Evolutionary conservation across 1,140 invertebrate species (phyloP).

Genomic region (Danaus plexippus): DNA sequence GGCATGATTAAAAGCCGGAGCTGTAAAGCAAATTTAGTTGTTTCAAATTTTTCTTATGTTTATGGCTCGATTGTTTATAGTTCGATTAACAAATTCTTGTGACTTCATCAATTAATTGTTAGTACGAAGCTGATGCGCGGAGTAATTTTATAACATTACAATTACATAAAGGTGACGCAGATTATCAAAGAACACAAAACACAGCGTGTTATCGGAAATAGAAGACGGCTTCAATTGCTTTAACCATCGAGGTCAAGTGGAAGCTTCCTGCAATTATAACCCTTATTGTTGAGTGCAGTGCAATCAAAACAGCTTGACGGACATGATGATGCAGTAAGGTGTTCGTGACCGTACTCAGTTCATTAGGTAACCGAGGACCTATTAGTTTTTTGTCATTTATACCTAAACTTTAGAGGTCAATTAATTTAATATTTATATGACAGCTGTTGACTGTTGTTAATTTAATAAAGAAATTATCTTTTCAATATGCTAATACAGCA

Average conservation of each 20-base stretch:
- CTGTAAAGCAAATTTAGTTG: too few relatives aligned
- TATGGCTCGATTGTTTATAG: too few relatives aligned
- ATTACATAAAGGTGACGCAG: conserved; percentile 7
- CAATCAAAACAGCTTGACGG: not conserved
- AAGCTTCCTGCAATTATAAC: not conserved
- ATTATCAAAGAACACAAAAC: conserved; percentile 8
- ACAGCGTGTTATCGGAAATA: conserved; percentile 8
- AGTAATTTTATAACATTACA: conserved; percentile 1
- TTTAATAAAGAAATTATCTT: too few relatives aligned
- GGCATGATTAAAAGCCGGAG: too few relatives aligned
- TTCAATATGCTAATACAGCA: too few relatives aligned
- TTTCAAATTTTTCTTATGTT: too few relatives aligned
- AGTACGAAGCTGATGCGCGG: not conserved
- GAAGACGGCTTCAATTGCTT: conserved; percentile 1
- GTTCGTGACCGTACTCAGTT: conserved; percentile 14
- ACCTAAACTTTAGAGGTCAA: conserved; percentile 13
- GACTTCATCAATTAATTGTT: not conserved
- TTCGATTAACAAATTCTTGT: too few relatives aligned
- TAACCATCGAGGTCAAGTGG: too few relatives aligned
- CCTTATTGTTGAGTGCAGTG: not conserved
- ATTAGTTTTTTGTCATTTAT: conserved; percentile 13
- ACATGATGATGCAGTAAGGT: conserved; percentile 7
- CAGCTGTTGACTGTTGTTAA: too few relatives aligned
- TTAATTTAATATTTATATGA: too few relatives aligned
- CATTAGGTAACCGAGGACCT: conserved; percentile 18